Percentiles rank a stretch among this genome's conserved stretches.
phyloP scores from a whole-genome alignment of 2,797 vertebrate genomes.

The Adelosebastes latens region DNA sequence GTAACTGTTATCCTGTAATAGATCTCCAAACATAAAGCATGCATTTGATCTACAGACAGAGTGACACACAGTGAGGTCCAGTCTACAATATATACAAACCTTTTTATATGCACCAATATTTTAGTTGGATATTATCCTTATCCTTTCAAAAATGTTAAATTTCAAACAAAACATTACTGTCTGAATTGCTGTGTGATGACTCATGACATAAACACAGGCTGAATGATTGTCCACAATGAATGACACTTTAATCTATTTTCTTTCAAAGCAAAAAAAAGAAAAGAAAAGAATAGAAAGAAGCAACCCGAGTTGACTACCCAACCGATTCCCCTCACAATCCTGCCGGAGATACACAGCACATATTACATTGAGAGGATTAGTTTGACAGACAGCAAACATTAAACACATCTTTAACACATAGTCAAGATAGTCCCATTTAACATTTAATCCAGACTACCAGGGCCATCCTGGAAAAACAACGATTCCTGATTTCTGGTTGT shows the following conservation, averaged over 20 bases:
- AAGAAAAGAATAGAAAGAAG: neutral
- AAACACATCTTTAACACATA: neutral
- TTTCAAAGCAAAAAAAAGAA: neutral
- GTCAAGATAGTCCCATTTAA: neutral
- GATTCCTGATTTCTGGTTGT: neutral
- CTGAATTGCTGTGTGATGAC: neutral
- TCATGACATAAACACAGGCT: neutral
- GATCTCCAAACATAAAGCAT: neutral
- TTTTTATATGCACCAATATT: neutral
- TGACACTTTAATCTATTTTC: neutral
- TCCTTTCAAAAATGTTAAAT: neutral
- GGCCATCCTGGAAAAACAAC: neutral
- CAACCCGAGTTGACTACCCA: neutral
- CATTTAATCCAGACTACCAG: neutral
- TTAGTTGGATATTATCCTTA: neutral
- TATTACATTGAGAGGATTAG: neutral
- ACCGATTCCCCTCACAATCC: neutral
- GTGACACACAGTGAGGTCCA: neutral
- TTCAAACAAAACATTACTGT: neutral
- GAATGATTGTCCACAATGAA: neutral
- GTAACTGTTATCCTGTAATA: neutral
- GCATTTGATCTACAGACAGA: neutral
- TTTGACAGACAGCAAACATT: neutral
- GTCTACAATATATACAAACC: neutral
- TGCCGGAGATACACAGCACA: neutral